Conservation (phyloP, 2,113 vertebrate genomes). For the Pangasianodon gigas region DNA sequence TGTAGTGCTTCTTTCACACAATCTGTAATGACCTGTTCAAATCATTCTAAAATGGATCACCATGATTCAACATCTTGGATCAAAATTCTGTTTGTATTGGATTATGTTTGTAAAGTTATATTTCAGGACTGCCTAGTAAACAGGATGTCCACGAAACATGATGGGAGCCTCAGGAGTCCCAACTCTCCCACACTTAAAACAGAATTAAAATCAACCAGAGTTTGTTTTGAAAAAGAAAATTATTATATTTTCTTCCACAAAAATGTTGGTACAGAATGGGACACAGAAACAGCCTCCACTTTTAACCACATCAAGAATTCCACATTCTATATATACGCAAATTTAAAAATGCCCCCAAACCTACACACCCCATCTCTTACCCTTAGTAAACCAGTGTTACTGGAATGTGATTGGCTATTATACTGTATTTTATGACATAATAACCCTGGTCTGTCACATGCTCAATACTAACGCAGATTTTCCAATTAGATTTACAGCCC, state of each 20-base stretch:
- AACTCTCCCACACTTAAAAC: no score
- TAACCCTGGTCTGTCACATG: background rate
- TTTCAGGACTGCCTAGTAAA: background rate
- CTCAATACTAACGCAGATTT: background rate
- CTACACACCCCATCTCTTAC: background rate
- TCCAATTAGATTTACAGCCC: background rate
- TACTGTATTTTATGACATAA: background rate
- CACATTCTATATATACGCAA: background rate
- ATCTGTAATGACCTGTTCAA: background rate
- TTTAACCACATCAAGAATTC: background rate
- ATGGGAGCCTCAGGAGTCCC: background rate
- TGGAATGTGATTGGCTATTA: background rate
- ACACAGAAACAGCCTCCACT: background rate
- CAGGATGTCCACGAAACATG: background rate
- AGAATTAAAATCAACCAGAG: no score
- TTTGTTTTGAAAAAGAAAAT: no score
- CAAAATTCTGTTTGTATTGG: background rate
- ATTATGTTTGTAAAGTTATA: background rate
- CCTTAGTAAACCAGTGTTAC: background rate
- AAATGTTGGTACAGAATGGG: background rate
- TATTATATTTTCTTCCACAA: no score
- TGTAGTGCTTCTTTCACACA: background rate
- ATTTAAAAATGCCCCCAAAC: background rate
- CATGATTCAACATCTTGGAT: background rate
- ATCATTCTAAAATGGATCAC: background rate